Conservation (phyloP, 1,140 invertebrate genomes). For the Danaus melanippus region DNA sequence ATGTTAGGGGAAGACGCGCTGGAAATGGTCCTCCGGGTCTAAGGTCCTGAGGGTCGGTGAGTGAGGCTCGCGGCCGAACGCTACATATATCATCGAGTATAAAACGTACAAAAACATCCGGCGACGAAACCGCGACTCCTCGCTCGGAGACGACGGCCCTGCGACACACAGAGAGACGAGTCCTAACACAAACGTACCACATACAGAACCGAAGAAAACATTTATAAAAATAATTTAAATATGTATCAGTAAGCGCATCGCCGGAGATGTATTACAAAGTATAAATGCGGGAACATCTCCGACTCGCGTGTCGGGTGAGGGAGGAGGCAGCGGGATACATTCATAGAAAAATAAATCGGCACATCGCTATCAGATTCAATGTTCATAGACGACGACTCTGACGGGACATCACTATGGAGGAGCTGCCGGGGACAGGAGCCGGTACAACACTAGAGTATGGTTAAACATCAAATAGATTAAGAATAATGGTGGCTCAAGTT, state of each 20-base stretch:
- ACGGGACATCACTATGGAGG: slow-evolving; percentile 1
- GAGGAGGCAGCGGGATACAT: slow-evolving; percentile 30
- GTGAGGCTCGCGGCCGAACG: slow-evolving; percentile 43
- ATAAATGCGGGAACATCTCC: slow-evolving; percentile 26
- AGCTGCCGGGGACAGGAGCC: no score
- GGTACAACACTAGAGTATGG: no score
- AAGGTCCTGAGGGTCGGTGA: slow-evolving; percentile 22
- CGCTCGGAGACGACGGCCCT: not conserved
- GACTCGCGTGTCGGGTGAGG: slow-evolving; percentile 11
- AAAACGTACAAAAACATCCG: slow-evolving; percentile 66
- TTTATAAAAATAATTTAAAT: slow-evolving; percentile 19
- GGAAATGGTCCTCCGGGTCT: not conserved
- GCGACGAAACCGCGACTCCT: slow-evolving; percentile 35
- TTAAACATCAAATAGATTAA: no score
- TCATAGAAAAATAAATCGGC: slow-evolving; percentile 56
- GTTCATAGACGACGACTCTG: not conserved
- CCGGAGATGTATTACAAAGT: slow-evolving; percentile 6
- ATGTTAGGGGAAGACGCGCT: slow-evolving; percentile 17
- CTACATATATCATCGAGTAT: slow-evolving; percentile 64
- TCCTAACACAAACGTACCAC: slow-evolving; percentile 46
- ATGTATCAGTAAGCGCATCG: slow-evolving; percentile 7
- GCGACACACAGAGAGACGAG: slow-evolving; percentile 10
- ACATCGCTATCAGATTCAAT: slow-evolving; percentile 24
- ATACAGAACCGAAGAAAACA: slow-evolving; percentile 20
- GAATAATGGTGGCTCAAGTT: no score